Conservation (phyloP, 1,140 invertebrate genomes). For the Leptinotarsa defecta region DNA sequence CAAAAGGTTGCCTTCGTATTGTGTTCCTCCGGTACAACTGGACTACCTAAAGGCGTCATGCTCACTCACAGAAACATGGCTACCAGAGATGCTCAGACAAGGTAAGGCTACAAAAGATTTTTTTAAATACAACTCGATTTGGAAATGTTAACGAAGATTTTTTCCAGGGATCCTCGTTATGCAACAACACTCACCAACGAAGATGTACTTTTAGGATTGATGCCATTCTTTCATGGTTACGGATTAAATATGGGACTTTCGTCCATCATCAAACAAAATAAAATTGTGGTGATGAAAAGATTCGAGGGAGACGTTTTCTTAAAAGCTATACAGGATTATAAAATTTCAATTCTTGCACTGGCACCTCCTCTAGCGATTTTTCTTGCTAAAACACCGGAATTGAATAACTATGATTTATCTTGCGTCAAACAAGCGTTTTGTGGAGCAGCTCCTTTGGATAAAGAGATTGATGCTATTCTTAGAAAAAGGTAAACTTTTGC, state of each 20-base stretch:
- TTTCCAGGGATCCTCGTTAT: conserved; percentile 35
- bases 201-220: conserved; percentile 33
- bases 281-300: conserved; percentile 52
- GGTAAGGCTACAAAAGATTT: conserved; percentile 15
- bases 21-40: conserved; percentile 71
- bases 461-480: conserved; percentile 53
- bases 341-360: conserved; percentile 59
- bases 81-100: conserved; percentile 29
- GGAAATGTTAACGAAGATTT: neutral
- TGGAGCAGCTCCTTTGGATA: conserved; percentile 59
- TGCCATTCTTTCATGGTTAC: conserved; percentile 49
- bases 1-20: conserved; percentile 54
- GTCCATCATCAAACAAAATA: conserved; percentile 23
- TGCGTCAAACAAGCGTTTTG: conserved; percentile 55
- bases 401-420: conserved; percentile 56
- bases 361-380: conserved; percentile 65
- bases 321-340: conserved; percentile 60
- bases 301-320: conserved; percentile 68
- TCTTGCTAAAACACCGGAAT: conserved; percentile 60
- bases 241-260: conserved; percentile 37
- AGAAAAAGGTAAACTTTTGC: conserved; percentile 46
- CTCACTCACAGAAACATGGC: conserved; percentile 66
- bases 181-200: neutral
- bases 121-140: neutral
- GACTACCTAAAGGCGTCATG: conserved; percentile 78